Evolutionary conservation across 2,888 invertebrate genomes (phyloP).

Genomic region (Cataglyphis cursor): DNA sequence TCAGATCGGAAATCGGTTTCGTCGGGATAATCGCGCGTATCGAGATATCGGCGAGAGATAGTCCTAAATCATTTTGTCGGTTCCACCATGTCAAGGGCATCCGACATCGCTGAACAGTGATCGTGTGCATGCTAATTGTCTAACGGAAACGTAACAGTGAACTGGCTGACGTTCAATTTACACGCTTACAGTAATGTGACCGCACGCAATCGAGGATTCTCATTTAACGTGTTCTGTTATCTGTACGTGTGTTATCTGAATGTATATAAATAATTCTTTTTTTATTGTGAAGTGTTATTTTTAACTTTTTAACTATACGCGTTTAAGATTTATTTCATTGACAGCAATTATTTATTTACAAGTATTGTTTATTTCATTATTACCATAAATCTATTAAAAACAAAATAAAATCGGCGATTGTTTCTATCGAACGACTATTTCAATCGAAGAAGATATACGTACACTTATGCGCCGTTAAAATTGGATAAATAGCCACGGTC

Average conservation of each 20-base stretch:
- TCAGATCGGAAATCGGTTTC: background rate
- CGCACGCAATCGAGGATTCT: background rate
- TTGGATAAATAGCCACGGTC: conserved; percentile 36
- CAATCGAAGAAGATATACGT: background rate
- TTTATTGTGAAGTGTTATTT: background rate
- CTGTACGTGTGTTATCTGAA: too few species aligned
- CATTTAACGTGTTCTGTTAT: background rate
- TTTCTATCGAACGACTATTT: background rate
- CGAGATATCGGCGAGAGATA: background rate
- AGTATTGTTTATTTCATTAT: background rate
- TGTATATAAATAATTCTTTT: background rate
- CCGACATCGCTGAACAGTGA: background rate
- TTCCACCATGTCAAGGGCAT: conserved; percentile 31
- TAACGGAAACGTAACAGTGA: conserved; percentile 54
- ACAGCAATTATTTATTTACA: background rate
- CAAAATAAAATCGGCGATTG: background rate
- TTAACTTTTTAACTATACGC: background rate
- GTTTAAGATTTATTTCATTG: background rate
- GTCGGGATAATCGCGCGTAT: conserved; percentile 9
- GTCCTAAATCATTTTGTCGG: conserved; percentile 5
- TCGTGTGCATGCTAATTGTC: conserved; percentile 34
- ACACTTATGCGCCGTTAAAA: conserved; percentile 42
- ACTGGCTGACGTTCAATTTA: conserved; percentile 41
- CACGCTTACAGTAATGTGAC: conserved; percentile 22
- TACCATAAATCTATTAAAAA: background rate